Evolutionary conservation across 2,797 vertebrate species (phyloP), one percentile per base, ranked within the genome.

Genomic region (Chelon auratus): DNA sequence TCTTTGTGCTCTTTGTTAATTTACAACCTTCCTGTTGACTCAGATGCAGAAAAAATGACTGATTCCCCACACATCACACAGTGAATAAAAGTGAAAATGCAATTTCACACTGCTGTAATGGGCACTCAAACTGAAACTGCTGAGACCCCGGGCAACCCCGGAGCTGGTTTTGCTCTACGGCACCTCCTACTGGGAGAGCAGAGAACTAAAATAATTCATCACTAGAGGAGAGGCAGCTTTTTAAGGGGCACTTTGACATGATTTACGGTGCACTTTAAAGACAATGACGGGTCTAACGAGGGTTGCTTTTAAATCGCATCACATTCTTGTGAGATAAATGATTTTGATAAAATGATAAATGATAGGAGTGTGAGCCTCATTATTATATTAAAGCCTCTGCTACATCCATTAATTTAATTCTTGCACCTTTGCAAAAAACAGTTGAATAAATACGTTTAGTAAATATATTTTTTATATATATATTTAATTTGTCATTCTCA

Each of bases 111-210:
- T 59, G 43, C 5, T 59, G 10, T n/a, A 52, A 2, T 62, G 40
- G 17, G 62, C 42, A 42, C 1, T 0, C 4, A 78, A 52, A 40
- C 1, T 66, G 60, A 76, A 76, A 26, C 3, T 26, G 54, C 68
- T 17, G 9, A 72, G 52, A n/a, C 26, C 37, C 3, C 13, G 51
- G 64, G 37, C 22, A 63, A 15, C 47, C 53, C 40, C 50, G 11
- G 1, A 75, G 68, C 3, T n/a, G 9, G n/a, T 5, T 77, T 47
- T 78, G 68, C 81, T 85, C 76, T 63, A 70, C 42, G 80, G 67
- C 78, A 12, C 84, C 87, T 51, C 78, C 80, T 82, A 18, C 74
- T 90, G 86, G 72, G 11, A 53, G 74, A 78, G 85, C 33, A 87
- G 69, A 78, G 58, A 84, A 80, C 24, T 64, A 11, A 68, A 26